These are phyloP conservation scores for Paradisaea rubra DNA, from an alignment of 2,113 vertebrate genomes.

Conservation along the genomic window DNA sequence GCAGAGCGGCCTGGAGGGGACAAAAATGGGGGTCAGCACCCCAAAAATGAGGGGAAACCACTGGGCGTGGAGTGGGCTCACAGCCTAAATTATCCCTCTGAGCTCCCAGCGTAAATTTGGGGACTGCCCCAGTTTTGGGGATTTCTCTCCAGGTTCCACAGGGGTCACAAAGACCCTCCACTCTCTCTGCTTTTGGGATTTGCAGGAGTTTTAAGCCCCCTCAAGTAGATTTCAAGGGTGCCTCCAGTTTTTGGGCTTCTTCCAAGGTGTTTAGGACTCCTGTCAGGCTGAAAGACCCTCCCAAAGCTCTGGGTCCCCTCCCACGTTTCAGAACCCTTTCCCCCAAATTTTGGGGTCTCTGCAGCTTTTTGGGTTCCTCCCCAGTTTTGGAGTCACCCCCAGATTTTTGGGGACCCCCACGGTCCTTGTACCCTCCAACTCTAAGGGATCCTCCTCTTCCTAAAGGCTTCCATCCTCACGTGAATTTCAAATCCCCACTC, in stretches of 20 bases:
- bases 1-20: not conserved
- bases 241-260: not conserved
- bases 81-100: not conserved
- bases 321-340: not conserved
- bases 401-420: not conserved
- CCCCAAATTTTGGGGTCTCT: not conserved
- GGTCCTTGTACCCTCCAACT: not conserved
- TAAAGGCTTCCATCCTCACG: rapidly evolving
- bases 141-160: not conserved
- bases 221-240: not conserved
- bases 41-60: not conserved
- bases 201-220: not conserved
- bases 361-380: not conserved
- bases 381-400: not conserved
- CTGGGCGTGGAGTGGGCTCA: rapidly evolving
- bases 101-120: rapidly evolving
- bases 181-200: not conserved
- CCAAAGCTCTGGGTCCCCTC: not conserved
- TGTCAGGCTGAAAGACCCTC: not conserved
- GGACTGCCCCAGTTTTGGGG: no score
- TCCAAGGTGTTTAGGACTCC: not conserved
- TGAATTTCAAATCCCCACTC: rapidly evolving
- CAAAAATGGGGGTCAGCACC: not conserved
- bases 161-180: no score
- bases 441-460: no score